Evolutionary conservation across 2,888 invertebrate species (phyloP).

Genomic region (Heteromurus nitidus): DNA sequence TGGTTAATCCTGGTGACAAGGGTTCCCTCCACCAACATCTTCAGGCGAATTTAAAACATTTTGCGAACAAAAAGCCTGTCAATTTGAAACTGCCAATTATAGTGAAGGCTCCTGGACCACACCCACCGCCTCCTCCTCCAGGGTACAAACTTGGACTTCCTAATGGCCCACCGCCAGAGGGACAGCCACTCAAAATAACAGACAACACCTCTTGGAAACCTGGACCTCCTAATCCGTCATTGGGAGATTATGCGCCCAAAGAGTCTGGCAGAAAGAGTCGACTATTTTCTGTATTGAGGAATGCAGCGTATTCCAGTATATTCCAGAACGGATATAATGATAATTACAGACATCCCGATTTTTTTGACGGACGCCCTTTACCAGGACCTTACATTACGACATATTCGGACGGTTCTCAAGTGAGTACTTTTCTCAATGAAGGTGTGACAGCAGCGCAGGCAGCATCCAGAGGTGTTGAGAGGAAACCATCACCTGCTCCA

Average conservation of each 20-base stretch:
- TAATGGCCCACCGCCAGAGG: not conserved
- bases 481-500: constrained; percentile 50
- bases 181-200: not conserved
- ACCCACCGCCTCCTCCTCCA: constrained; percentile 56
- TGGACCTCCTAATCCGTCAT: not conserved
- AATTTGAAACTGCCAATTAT: constrained; percentile 52
- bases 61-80: constrained; percentile 23
- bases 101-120: constrained; percentile 54
- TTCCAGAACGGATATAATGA: constrained; percentile 19
- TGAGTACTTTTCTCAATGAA: constrained; percentile 36
- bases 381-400: constrained; percentile 32
- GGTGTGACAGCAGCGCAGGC: not conserved
- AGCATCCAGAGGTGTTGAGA: not conserved
- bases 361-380: constrained; percentile 3
- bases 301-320: constrained; percentile 42
- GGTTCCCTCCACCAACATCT: constrained; percentile 49
- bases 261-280: not conserved
- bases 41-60: constrained; percentile 49
- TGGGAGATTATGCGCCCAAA: not conserved
- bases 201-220: not conserved
- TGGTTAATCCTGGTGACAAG: constrained; percentile 38
- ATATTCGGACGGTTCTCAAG: constrained; percentile 33
- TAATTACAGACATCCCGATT: constrained; percentile 20
- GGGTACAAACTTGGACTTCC: constrained; percentile 42
- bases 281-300: constrained; percentile 30